Evolutionary conservation across 2,888 invertebrate genomes (phyloP).

Genomic region (Ormyrus thymus): DNA sequence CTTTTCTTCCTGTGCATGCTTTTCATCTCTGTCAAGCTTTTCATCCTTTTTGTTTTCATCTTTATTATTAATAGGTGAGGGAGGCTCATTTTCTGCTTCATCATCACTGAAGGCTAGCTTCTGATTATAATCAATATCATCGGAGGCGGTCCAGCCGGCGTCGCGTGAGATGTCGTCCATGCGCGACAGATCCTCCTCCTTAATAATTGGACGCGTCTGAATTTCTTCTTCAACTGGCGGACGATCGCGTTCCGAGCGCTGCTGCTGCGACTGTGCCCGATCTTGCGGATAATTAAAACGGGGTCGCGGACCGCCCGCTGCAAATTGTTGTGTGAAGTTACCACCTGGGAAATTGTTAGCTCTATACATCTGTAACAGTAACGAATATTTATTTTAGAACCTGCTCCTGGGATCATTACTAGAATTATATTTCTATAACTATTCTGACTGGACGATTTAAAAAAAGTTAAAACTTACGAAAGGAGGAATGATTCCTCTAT

Average conservation of each 20-base stretch:
- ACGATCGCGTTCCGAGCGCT: constrained; percentile 64
- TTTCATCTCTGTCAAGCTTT: constrained; percentile 5
- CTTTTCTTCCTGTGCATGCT: constrained; percentile 29
- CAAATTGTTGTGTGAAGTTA: constrained; percentile 49
- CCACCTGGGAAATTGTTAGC: constrained; percentile 67
- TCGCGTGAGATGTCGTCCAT: constrained; percentile 93
- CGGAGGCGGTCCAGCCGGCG: constrained; percentile 94
- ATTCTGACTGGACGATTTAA: background rate
- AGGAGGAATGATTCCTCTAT: constrained; percentile 85
- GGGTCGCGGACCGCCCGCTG: constrained; percentile 68
- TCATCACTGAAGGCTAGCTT: constrained; percentile 96
- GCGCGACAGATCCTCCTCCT: constrained; percentile 93
- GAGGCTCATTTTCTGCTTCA: constrained; percentile 77
- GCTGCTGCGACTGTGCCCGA: constrained; percentile 67
- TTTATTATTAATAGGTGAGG: constrained; percentile 1
- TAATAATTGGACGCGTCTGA: constrained; percentile 89
- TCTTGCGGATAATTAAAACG: constrained; percentile 70
- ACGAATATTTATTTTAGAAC: background rate
- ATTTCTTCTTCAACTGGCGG: constrained; percentile 79
- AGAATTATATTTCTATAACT: background rate
- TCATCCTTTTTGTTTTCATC: constrained; percentile 38
- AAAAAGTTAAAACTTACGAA: constrained; percentile 79
- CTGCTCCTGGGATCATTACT: too few relatives aligned
- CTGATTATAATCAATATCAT: constrained; percentile 96
- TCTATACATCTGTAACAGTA: constrained; percentile 72